Conservation (phyloP, 2,113 vertebrate genomes). For the Eupsittula cactorum region DNA sequence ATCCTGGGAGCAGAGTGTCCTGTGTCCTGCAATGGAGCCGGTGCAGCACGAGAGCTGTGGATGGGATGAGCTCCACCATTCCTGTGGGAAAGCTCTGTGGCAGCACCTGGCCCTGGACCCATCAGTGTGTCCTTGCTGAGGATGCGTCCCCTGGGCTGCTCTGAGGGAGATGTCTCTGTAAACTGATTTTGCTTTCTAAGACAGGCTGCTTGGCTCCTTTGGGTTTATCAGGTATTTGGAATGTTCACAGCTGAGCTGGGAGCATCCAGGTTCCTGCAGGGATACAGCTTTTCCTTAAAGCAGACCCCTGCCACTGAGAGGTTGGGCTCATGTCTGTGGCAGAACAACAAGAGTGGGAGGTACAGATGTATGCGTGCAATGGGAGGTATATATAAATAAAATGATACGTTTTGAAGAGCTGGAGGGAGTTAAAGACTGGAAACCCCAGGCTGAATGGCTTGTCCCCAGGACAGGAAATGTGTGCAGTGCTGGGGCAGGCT, state of each 20-base stretch:
- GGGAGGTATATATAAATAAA: neutral
- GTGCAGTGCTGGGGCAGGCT: accelerated
- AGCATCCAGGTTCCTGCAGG: accelerated
- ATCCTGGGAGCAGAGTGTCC: neutral
- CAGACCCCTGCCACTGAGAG: neutral
- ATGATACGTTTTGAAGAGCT: neutral
- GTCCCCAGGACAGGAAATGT: neutral
- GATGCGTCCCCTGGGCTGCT: accelerated
- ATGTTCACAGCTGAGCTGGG: neutral
- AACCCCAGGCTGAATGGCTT: neutral
- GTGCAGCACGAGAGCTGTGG: accelerated
- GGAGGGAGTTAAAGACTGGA: neutral
- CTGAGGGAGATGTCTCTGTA: accelerated
- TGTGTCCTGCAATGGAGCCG: accelerated
- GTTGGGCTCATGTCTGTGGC: neutral
- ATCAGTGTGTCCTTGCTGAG: accelerated
- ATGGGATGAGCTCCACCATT: neutral
- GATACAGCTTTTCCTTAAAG: neutral
- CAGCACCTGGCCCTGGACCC: neutral
- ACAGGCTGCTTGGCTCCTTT: neutral
- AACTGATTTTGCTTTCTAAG: neutral
- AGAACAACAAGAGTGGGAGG: neutral
- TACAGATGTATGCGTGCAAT: neutral
- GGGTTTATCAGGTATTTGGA: neutral
- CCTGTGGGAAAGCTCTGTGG: neutral